Percentiles rank a stretch among this genome's conserved stretches.
phyloP scores from a whole-genome alignment of 2,113 vertebrate species.

The Chionodraco myersi region DNA sequence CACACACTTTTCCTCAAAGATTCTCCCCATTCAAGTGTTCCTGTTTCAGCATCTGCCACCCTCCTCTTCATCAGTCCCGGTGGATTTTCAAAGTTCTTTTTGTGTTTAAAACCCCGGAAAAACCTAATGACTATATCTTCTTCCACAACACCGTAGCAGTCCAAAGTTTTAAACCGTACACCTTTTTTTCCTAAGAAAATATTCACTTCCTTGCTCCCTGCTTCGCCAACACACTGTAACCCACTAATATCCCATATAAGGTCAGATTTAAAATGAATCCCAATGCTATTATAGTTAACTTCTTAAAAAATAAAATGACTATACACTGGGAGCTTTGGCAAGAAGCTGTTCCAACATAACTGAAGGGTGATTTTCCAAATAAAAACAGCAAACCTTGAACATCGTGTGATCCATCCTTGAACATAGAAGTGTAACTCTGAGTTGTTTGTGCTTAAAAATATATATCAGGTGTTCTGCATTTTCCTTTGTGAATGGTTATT shows the following conservation, averaged over 20 bases:
- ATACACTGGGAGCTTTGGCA: constrained; percentile 56
- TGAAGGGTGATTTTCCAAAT: constrained; percentile 55
- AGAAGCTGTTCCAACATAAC: constrained; percentile 56
- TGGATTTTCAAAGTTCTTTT: background rate
- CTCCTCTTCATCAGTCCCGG: background rate
- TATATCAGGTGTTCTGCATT: constrained; percentile 71
- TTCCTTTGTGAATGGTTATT: constrained; percentile 63
- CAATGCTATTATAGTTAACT: constrained; percentile 44
- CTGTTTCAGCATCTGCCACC: background rate
- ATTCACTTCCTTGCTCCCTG: constrained; percentile 33
- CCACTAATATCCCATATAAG: constrained; percentile 47
- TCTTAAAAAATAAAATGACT: constrained; percentile 40
- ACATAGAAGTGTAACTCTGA: constrained; percentile 59
- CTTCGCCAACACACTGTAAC: constrained; percentile 57
- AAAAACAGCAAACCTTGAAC: constrained; percentile 52
- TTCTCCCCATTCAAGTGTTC: background rate
- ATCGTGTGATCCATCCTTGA: constrained; percentile 63
- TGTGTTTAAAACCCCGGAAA: constrained; percentile 10
- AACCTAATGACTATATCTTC: constrained; percentile 14
- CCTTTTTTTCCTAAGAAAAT: constrained; percentile 7
- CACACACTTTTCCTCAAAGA: background rate
- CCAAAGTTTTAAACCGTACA: background rate
- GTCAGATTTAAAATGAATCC: constrained; percentile 56
- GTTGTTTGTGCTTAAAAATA: constrained; percentile 65
- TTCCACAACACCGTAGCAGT: background rate